phyloP scores from a whole-genome alignment of 2,113 vertebrate genomes.

The Dicaeum eximium region DNA sequence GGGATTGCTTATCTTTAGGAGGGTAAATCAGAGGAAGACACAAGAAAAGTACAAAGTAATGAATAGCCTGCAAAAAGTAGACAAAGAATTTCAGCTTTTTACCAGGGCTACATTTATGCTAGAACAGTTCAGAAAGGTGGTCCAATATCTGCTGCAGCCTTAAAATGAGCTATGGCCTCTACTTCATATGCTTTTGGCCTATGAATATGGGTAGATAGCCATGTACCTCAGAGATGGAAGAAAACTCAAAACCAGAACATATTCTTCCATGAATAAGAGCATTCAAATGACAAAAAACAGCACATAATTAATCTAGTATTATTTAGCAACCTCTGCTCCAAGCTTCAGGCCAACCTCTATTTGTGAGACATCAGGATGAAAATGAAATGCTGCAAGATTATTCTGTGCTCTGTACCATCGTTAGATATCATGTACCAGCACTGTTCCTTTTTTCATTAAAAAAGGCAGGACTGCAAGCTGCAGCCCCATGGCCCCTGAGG shows the following conservation, averaged over 20 bases:
- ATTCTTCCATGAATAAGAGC: neutral
- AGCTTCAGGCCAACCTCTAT: neutral
- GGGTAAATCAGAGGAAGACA: neutral
- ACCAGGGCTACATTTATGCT: neutral
- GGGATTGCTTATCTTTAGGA: neutral
- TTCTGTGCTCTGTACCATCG: neutral
- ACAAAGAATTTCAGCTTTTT: neutral
- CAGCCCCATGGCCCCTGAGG: accelerated
- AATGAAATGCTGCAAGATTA: neutral
- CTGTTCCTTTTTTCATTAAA: accelerated
- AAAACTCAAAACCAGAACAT: neutral
- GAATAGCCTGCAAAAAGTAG: neutral
- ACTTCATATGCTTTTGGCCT: neutral
- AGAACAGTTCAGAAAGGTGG: neutral
- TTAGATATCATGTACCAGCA: neutral
- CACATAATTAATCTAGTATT: neutral
- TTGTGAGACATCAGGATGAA: neutral
- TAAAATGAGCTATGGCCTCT: neutral
- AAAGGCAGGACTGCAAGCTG: neutral
- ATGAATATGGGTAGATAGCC: neutral
- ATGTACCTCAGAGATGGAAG: neutral
- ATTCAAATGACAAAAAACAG: neutral
- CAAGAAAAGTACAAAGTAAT: neutral
- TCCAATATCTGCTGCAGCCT: neutral
- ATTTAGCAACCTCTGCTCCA: neutral